Evolutionary conservation across 1,140 invertebrate species (phyloP).

Genomic region (Drosophila navojoa): DNA sequence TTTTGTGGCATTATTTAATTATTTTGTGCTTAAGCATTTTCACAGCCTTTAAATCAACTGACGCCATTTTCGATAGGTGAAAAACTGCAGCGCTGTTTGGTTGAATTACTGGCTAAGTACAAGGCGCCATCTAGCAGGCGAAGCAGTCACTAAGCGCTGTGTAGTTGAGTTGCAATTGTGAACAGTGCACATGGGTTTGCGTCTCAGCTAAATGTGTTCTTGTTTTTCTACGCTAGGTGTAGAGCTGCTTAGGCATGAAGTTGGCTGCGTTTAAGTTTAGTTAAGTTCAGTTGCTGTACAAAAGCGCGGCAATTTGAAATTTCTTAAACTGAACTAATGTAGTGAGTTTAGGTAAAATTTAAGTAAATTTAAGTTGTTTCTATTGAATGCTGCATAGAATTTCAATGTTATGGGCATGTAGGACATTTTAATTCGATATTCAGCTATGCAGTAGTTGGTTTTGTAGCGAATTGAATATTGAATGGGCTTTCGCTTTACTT

Average conservation of each 20-base stretch:
- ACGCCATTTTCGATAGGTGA: constrained; percentile 24
- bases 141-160: background rate
- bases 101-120: background rate
- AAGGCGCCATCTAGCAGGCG: constrained; percentile 7
- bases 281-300: background rate
- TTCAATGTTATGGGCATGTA: too few relatives aligned
- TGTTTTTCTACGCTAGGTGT: background rate
- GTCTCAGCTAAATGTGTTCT: background rate
- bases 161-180: background rate
- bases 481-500: background rate
- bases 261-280: constrained; percentile 14
- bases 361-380: background rate
- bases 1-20: background rate
- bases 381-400: background rate
- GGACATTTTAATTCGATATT: too few relatives aligned
- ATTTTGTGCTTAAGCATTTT: constrained; percentile 7
- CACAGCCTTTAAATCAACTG: background rate
- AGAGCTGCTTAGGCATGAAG: background rate
- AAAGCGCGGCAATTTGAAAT: constrained; percentile 2
- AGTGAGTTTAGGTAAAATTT: background rate
- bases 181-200: background rate
- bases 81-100: background rate
- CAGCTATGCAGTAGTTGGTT: too few relatives aligned
- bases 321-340: background rate
- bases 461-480: too few relatives aligned